These are phyloP conservation scores for Acestrorhynchus altus DNA, from an alignment of 2,797 vertebrate genomes.

Conservation along the genomic window DNA sequence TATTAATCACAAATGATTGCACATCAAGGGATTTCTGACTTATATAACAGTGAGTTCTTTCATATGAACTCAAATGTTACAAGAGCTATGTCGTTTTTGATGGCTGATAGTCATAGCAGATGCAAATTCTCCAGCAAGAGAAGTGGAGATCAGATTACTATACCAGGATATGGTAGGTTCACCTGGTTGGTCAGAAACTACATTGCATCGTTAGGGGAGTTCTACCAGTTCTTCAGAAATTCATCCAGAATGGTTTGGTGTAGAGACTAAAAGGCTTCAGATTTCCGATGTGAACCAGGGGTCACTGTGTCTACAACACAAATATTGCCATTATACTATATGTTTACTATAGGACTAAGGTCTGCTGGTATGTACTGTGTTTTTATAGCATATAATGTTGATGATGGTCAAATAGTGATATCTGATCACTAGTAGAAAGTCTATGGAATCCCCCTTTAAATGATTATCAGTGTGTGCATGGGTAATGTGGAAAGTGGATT, in stretches of 20 bases:
- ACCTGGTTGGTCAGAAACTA: background rate
- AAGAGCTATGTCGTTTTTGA: background rate
- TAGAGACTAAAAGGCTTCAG: too few species aligned
- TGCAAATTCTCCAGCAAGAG: slow-evolving; percentile 5
- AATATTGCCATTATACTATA: too few species aligned
- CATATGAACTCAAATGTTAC: background rate
- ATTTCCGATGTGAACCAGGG: too few species aligned
- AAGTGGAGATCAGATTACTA: slow-evolving; percentile 1
- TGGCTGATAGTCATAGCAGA: background rate
- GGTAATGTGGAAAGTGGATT: background rate
- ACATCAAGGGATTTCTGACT: background rate
- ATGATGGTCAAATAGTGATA: too few species aligned
- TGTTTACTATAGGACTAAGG: too few species aligned
- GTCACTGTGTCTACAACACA: too few species aligned
- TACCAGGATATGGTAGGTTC: background rate
- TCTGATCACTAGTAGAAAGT: too few species aligned
- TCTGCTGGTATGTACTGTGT: too few species aligned
- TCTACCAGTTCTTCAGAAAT: too few species aligned
- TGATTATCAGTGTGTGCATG: background rate
- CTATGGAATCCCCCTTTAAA: too few species aligned
- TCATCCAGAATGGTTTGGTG: too few species aligned
- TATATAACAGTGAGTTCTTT: background rate
- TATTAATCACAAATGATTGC: background rate
- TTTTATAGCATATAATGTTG: too few species aligned
- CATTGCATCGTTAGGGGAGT: background rate